Evolutionary conservation across 2,113 vertebrate genomes (phyloP).

Genomic region (Ascaphus truei): DNA sequence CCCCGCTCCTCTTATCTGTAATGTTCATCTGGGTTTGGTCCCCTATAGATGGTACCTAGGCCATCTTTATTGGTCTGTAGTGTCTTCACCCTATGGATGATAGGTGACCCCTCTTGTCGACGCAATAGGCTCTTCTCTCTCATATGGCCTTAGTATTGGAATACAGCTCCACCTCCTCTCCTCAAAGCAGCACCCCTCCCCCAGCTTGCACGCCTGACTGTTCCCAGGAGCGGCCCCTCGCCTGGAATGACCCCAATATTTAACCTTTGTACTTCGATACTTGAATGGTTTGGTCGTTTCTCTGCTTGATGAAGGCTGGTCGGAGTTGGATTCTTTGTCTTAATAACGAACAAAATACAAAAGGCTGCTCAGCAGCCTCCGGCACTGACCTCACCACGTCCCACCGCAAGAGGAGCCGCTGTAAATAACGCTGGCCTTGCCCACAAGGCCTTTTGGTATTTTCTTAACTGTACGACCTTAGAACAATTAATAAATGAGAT

Average conservation of each 20-base stretch:
- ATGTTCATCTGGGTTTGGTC: no score
- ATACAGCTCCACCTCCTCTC: no score
- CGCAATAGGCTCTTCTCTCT: no score
- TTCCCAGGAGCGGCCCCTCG: not conserved
- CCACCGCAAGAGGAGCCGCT: slow-evolving; percentile 5
- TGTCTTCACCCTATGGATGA: no score
- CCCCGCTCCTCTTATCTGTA: no score
- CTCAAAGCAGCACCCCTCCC: not conserved
- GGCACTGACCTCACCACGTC: not conserved
- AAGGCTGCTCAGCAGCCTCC: slow-evolving; percentile 2
- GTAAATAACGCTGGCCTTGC: slow-evolving; percentile 22
- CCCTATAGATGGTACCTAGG: no score
- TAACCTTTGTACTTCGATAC: slow-evolving; percentile 17
- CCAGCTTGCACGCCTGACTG: not conserved
- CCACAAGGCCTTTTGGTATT: slow-evolving; percentile 24
- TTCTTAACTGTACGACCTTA: slow-evolving; percentile 20
- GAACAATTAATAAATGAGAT: slow-evolving; percentile 17
- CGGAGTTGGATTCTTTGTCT: slow-evolving; percentile 13
- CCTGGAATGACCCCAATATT: slow-evolving; percentile 18
- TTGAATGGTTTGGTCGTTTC: slow-evolving; percentile 24
- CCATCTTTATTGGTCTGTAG: no score
- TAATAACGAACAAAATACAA: slow-evolving; percentile 10
- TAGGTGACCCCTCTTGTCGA: no score
- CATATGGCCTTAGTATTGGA: no score
- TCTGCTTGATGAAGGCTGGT: slow-evolving; percentile 7